Conservation (phyloP, 2,797 vertebrate species). For the Lacerta bilineata region DNA sequence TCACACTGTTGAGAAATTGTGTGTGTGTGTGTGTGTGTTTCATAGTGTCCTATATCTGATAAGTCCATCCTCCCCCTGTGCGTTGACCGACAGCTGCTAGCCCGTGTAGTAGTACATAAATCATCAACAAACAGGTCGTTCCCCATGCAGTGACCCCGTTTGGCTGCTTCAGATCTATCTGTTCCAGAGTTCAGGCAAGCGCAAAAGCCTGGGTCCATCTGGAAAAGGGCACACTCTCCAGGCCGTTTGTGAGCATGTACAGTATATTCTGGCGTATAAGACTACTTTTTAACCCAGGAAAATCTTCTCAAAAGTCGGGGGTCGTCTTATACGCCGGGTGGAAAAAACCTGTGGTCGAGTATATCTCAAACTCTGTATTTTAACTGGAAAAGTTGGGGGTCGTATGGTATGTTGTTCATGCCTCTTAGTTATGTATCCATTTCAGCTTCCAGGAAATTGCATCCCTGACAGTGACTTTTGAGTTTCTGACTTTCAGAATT, state of each 20-base stretch:
- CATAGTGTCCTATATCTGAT: conserved; percentile 12
- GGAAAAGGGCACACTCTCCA: not conserved
- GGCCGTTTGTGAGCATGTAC: not conserved
- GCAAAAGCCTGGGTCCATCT: not conserved
- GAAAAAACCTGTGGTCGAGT: too few relatives aligned
- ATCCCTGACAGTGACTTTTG: too few relatives aligned
- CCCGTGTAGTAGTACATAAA: not conserved
- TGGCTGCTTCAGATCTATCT: not conserved
- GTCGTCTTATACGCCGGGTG: too few relatives aligned
- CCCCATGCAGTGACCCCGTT: not conserved
- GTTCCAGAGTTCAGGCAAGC: conserved; percentile 8
- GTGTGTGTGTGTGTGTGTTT: not conserved
- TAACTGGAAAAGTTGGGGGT: too few relatives aligned
- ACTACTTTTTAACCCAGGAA: too few relatives aligned
- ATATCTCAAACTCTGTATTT: too few relatives aligned
- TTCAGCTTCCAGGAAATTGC: not conserved
- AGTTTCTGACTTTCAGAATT: not conserved
- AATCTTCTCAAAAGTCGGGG: too few relatives aligned
- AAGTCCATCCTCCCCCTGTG: not conserved
- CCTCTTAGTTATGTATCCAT: not conserved
- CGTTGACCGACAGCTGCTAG: not conserved
- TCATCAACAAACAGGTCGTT: conserved; percentile 17
- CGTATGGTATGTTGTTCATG: not conserved
- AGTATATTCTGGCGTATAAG: too few relatives aligned
- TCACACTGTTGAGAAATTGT: not conserved